These are phyloP conservation scores for Ellobius talpinus DNA, from an alignment of 2,113 vertebrate genomes.

Conservation along the genomic window DNA sequence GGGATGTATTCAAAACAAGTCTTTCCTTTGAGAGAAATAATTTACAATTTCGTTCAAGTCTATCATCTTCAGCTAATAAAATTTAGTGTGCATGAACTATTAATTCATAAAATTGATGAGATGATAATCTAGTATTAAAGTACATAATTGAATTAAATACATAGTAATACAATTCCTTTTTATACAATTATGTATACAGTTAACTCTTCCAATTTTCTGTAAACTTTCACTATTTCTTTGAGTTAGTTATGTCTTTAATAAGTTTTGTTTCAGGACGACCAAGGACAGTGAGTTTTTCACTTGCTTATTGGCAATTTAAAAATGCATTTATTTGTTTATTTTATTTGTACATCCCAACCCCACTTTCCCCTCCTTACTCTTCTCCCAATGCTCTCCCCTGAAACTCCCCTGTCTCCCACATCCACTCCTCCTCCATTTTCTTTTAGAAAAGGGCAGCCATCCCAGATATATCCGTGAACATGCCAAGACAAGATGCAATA, in stretches of 20 bases:
- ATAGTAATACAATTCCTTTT: background rate
- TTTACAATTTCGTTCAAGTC: background rate
- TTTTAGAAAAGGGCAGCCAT: background rate
- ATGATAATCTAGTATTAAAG: background rate
- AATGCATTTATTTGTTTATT: background rate
- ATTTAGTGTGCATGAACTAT: background rate
- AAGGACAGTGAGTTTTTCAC: background rate
- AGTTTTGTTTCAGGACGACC: constrained; percentile 20
- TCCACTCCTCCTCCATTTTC: background rate
- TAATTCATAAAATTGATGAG: background rate
- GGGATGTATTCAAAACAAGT: background rate
- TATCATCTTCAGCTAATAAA: background rate
- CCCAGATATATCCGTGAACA: background rate
- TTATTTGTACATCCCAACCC: background rate
- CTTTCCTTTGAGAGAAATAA: background rate
- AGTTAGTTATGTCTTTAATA: background rate
- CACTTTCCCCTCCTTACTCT: background rate
- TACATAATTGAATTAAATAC: background rate
- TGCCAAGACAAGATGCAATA: background rate
- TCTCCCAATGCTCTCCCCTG: background rate
- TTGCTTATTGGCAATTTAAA: background rate
- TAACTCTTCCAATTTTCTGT: background rate
- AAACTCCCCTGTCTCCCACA: background rate
- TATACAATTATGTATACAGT: background rate
- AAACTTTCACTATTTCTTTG: background rate